Conservation (phyloP, 1,140 invertebrate species). For the Drosophila murphyi region DNA sequence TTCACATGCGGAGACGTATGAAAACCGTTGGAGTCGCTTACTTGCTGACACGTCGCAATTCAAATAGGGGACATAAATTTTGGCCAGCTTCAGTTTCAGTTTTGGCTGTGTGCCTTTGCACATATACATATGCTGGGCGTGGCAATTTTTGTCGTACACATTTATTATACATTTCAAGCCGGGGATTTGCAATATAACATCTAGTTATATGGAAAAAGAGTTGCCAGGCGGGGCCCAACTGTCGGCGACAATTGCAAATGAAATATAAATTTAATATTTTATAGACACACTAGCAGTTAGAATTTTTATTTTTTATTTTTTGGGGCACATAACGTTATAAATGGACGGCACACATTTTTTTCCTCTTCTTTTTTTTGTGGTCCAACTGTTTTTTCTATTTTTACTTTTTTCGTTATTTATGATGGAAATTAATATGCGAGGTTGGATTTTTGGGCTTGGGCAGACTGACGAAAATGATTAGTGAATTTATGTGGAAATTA, state of each 20-base stretch:
- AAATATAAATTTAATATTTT: conserved; percentile 82
- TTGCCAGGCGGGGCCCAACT: conserved; percentile 39
- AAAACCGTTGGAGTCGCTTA: conserved; percentile 55
- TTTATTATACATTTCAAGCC: conserved; percentile 71
- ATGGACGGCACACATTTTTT: conserved; percentile 36
- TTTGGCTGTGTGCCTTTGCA: not conserved
- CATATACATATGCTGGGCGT: conserved; percentile 35
- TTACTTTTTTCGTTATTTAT: conserved; percentile 66
- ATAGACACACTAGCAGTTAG: conserved; percentile 54
- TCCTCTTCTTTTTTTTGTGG: conserved; percentile 30
- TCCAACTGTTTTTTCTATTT: conserved; percentile 45
- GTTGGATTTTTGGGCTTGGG: conserved; percentile 48
- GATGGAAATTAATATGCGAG: conserved; percentile 74
- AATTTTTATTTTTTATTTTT: conserved; percentile 17
- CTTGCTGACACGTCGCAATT: conserved; percentile 66
- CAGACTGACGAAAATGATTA: conserved; percentile 64
- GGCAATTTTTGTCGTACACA: conserved; percentile 53
- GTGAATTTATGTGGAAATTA: conserved; percentile 76
- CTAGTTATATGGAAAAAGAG: conserved; percentile 9
- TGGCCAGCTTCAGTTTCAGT: conserved; percentile 31
- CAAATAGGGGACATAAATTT: conserved; percentile 70
- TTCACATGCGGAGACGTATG: conserved; percentile 37
- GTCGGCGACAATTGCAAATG: conserved; percentile 78
- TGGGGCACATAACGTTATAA: conserved; percentile 30
- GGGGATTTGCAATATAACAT: conserved; percentile 33